A percentile compares a stretch with the other conserved stretches of the same genome.
Conservation (phyloP, 2,888 invertebrate species). For the Encarsia formosa region DNA sequence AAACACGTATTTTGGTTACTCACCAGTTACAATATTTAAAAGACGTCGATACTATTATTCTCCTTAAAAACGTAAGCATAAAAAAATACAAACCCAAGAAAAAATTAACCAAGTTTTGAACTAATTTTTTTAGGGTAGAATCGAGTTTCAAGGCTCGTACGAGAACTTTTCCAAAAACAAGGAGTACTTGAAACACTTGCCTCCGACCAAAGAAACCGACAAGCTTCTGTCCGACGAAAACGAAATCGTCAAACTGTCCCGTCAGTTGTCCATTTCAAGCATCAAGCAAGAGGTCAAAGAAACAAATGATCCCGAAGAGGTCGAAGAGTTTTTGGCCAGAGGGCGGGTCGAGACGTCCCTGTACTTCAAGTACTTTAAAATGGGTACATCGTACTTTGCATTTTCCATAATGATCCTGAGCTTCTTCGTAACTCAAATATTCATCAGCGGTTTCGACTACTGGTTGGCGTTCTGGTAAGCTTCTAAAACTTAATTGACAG, state of each 20-base stretch:
- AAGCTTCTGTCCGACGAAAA: no score
- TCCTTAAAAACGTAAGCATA: slow-evolving; percentile 39
- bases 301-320: slow-evolving; percentile 52
- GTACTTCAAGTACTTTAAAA: slow-evolving; percentile 66
- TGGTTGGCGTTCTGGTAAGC: slow-evolving; percentile 74
- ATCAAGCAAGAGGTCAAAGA: slow-evolving; percentile 28
- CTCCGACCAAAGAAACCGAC: background rate
- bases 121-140: slow-evolving; percentile 56
- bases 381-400: slow-evolving; percentile 61
- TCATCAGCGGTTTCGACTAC: slow-evolving; percentile 69
- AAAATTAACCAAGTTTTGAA: slow-evolving; percentile 25
- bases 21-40: slow-evolving; percentile 68
- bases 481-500: background rate
- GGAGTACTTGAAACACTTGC: background rate
- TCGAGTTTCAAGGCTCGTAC: slow-evolving; percentile 59
- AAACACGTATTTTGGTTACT: slow-evolving; percentile 72
- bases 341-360: slow-evolving; percentile 62
- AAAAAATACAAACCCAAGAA: no score
- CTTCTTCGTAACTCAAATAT: slow-evolving; percentile 63
- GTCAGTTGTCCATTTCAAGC: background rate
- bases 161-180: slow-evolving; percentile 57
- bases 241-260: background rate
- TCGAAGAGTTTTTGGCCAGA: slow-evolving; percentile 62
- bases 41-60: slow-evolving; percentile 42
- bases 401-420: slow-evolving; percentile 56